Percentiles rank a stretch among this genome's conserved stretches.
These are phyloP conservation scores for Mustelus asterias DNA, from an alignment of 2,113 vertebrate genomes.

Conservation along the genomic window DNA sequence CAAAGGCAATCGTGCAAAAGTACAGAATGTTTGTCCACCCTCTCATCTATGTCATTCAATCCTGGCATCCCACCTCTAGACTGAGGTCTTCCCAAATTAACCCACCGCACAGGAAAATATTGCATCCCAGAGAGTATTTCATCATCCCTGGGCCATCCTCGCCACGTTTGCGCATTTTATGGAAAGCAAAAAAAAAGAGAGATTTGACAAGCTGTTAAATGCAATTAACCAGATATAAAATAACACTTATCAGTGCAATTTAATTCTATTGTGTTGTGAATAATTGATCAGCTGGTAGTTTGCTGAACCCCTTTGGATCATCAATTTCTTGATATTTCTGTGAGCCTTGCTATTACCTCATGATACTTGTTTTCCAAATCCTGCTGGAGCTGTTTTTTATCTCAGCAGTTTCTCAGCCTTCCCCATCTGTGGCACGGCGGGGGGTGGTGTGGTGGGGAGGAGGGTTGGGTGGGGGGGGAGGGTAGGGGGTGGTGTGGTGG, in stretches of 20 bases:
- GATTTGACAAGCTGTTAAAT: background rate
- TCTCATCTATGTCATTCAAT: background rate
- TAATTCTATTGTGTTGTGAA: constrained; percentile 27
- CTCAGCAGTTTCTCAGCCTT: background rate
- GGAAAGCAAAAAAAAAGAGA: background rate
- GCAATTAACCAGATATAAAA: constrained; percentile 14
- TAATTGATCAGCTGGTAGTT: constrained; percentile 16
- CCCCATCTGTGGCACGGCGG: background rate
- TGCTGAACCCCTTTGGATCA: background rate
- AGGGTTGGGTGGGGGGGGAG: no score
- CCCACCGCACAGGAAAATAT: background rate
- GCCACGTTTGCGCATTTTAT: background rate
- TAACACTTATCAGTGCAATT: constrained; percentile 10
- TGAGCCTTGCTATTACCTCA: background rate
- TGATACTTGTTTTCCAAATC: background rate
- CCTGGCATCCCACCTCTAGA: background rate
- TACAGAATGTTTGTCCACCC: background rate
- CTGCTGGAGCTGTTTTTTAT: background rate
- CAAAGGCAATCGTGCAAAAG: background rate
- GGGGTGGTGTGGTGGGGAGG: no score
- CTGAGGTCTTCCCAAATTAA: background rate
- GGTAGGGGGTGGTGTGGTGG: no score
- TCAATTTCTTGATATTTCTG: constrained; percentile 11
- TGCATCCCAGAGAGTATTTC: background rate
- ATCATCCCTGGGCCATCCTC: background rate